These are phyloP conservation scores for Anoplopoma fimbria DNA, from an alignment of 2,113 vertebrate species.

Conservation along the genomic window DNA sequence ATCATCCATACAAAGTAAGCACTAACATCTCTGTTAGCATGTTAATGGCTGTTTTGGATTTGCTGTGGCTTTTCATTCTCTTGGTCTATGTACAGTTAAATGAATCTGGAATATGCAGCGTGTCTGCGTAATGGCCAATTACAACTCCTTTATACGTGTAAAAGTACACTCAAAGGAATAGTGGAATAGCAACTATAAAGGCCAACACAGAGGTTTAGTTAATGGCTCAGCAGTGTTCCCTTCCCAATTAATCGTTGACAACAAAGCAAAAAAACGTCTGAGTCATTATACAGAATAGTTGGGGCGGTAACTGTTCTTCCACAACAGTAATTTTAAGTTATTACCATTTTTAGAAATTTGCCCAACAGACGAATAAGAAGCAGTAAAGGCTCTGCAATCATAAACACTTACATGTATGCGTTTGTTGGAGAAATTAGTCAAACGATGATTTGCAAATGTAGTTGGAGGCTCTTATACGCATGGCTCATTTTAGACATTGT, in stretches of 20 bases:
- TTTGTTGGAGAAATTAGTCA: neutral
- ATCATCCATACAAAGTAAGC: conserved; percentile 53
- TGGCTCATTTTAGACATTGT: neutral
- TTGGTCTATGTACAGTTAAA: conserved; percentile 60
- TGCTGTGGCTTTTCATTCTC: conserved; percentile 58
- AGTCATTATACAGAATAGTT: conserved; percentile 14
- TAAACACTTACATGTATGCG: neutral
- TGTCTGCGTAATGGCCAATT: conserved; percentile 71
- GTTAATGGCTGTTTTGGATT: conserved; percentile 67
- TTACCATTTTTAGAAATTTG: conserved; percentile 1
- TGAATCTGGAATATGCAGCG: conserved; percentile 48
- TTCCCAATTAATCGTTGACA: conserved; percentile 44
- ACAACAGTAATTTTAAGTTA: conserved; percentile 29
- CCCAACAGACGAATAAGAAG: neutral
- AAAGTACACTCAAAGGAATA: conserved; percentile 68
- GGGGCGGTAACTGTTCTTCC: conserved; percentile 8
- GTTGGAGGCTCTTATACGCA: neutral
- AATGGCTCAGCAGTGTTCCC: conserved; percentile 35
- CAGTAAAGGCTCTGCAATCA: neutral
- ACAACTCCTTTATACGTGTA: conserved; percentile 66
- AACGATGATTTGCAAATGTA: neutral
- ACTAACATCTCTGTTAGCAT: conserved; percentile 70
- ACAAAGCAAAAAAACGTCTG: conserved; percentile 33
- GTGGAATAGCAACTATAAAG: conserved; percentile 49
- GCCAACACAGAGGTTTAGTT: conserved; percentile 37